Percentiles rank a stretch among this genome's conserved stretches.
Conservation (phyloP, 2,113 vertebrate genomes). For the Copsychus sechellarum region DNA sequence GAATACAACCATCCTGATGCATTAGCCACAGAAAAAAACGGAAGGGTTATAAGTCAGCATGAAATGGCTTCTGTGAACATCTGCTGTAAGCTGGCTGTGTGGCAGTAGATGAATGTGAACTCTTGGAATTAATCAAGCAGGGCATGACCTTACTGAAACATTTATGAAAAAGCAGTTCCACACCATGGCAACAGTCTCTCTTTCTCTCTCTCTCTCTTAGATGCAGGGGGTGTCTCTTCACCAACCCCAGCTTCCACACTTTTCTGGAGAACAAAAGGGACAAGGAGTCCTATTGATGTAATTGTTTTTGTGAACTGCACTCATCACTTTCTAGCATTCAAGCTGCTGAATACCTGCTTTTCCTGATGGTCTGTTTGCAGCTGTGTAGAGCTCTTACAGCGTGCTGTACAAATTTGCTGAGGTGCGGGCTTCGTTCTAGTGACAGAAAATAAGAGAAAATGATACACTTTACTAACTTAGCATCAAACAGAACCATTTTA, state of each 20-base stretch:
- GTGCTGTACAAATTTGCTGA: neutral
- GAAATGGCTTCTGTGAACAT: conserved; percentile 62
- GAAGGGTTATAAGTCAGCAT: conserved; percentile 54
- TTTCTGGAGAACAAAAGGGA: neutral
- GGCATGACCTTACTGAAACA: conserved; percentile 63
- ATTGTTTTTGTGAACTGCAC: conserved; percentile 16
- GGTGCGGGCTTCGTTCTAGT: accelerated
- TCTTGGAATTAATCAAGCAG: conserved; percentile 68
- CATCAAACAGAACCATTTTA: neutral
- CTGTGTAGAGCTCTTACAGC: neutral
- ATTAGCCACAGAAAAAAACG: conserved; percentile 21
- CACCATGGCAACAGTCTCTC: conserved; percentile 55
- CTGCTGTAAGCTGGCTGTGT: conserved; percentile 46
- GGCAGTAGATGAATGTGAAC: conserved; percentile 67
- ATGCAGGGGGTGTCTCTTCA: neutral
- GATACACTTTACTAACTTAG: neutral
- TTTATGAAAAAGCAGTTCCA: conserved; percentile 59
- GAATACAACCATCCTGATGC: neutral
- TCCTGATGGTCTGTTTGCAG: neutral
- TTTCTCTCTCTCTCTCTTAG: neutral
- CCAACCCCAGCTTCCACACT: neutral
- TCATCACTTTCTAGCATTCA: neutral
- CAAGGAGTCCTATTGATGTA: neutral
- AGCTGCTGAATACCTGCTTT: neutral
- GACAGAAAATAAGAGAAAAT: neutral